Base-by-base conservation (phyloP, 2,888 invertebrate genomes). In the Diabrotica balteata region DNA sequence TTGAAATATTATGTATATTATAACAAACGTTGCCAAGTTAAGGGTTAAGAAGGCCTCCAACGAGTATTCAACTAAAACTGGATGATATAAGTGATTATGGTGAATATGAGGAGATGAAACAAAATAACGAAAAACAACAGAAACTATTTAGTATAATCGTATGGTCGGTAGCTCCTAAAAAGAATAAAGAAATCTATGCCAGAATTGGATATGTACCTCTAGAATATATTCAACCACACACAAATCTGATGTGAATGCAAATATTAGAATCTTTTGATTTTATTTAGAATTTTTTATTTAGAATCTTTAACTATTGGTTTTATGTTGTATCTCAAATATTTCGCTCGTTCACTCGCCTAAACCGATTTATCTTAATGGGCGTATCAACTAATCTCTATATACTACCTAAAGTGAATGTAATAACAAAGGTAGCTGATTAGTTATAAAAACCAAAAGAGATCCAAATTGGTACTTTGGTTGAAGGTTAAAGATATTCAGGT, bases 71-170 rank as follows among this genome's bases (percentile, higher is more conserved):
- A 75, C 83, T 94, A 73, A 93, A 93, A 81, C 84, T 95, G 54
- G 93, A 94, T 60, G 94, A 95, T 84, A 85, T 95, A 60, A 88
- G n/a, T n/a, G n/a, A n/a, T n/a, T n/a, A n/a, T n/a, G n/a, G 89
- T 77, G 93, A 93, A 81, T 94, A 91, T 80, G 92, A 93, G 78
- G 84, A 86, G 1, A 86, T 88, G 77, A 88, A 90, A 67, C 87
- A 87, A 77, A 89, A 89, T 2, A 86, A 85, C 73, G 85, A 85
- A 72, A 84, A 82, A 74, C 81, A 75, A 72, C 85, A 81, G 82
- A 86, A 78, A 83, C 84, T 76, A 22, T 80, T 81, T 69, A 87
- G 86, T 72, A 85, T 85, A 22, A 85, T 86, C 7, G 76, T 85
- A n/a, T 85, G 86, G 82, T 85, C 84, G 53, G 76, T 80, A 2